Evolutionary conservation across 2,797 vertebrate species (phyloP).

Genomic region (Ctenopoma multispine): DNA sequence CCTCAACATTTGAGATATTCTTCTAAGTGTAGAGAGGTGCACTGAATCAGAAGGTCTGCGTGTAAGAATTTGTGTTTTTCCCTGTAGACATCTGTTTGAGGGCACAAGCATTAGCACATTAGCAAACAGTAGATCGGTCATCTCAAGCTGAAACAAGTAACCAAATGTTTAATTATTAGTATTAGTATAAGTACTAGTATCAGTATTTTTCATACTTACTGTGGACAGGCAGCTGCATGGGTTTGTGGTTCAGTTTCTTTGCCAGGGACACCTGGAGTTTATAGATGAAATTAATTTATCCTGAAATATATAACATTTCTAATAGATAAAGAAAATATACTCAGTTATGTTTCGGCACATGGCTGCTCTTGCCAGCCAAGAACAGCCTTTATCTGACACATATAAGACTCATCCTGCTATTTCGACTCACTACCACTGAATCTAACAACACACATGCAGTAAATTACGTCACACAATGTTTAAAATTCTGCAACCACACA

Average conservation of each 20-base stretch:
- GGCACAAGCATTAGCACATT: background rate
- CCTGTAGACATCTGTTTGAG: background rate
- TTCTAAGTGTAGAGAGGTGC: background rate
- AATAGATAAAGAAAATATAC: background rate
- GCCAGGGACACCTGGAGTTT: too few species aligned
- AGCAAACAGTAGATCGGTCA: background rate
- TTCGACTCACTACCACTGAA: too few species aligned
- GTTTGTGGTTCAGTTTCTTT: too few species aligned
- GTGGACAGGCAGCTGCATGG: too few species aligned
- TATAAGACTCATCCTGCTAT: background rate
- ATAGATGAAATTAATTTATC: too few species aligned
- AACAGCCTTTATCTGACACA: background rate
- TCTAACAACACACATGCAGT: background rate
- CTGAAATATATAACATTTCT: slow-evolving; percentile 8
- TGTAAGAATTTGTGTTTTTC: background rate
- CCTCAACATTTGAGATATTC: background rate
- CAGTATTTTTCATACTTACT: too few species aligned
- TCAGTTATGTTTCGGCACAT: background rate
- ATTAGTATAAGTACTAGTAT: too few species aligned
- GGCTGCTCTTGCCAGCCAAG: background rate
- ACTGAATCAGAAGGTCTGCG: background rate
- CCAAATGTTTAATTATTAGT: slow-evolving; percentile 3
- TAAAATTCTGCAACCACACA: background rate
- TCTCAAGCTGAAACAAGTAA: slow-evolving; percentile 8
- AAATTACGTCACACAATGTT: background rate